Conservation (phyloP, 2,888 invertebrate species). For the Scaptomyza reducta region DNA sequence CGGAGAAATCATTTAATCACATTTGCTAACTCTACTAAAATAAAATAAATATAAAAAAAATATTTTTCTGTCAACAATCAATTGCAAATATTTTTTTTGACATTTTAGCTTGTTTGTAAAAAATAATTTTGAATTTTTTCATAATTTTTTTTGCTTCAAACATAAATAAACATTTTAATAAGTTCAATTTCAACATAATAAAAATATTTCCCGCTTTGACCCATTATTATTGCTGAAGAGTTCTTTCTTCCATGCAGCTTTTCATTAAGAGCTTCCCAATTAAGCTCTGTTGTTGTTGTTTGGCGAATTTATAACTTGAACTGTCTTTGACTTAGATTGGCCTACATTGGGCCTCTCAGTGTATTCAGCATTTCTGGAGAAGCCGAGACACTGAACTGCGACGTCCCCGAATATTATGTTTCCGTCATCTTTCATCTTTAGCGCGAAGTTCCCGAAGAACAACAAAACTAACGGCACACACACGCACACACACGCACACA, state of each 20-base stretch:
- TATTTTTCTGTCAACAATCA: no score
- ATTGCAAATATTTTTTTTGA: no score
- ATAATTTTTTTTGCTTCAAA: neutral
- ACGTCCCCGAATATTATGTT: neutral
- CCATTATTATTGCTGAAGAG: neutral
- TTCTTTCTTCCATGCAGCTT: neutral
- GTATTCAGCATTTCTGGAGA: no score
- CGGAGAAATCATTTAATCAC: no score
- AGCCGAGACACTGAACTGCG: neutral
- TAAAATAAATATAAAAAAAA: no score
- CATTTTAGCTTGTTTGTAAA: no score
- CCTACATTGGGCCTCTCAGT: constrained; percentile 4
- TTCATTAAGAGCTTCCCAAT: constrained; percentile 1
- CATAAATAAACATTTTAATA: neutral
- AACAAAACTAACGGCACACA: constrained; percentile 52
- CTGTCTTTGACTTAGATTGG: constrained; percentile 28
- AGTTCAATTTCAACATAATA: neutral
- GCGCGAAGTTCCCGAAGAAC: constrained; percentile 32
- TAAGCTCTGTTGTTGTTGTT: constrained; percentile 8
- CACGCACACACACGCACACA: no score
- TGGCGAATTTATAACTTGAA: constrained; percentile 6
- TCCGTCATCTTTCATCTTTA: constrained; percentile 34
- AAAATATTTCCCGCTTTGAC: neutral
- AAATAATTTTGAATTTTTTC: no score
- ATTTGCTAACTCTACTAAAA: no score